Base-by-base conservation (phyloP, 2,113 vertebrate species). In the Amphilophus citrinellus region DNA sequence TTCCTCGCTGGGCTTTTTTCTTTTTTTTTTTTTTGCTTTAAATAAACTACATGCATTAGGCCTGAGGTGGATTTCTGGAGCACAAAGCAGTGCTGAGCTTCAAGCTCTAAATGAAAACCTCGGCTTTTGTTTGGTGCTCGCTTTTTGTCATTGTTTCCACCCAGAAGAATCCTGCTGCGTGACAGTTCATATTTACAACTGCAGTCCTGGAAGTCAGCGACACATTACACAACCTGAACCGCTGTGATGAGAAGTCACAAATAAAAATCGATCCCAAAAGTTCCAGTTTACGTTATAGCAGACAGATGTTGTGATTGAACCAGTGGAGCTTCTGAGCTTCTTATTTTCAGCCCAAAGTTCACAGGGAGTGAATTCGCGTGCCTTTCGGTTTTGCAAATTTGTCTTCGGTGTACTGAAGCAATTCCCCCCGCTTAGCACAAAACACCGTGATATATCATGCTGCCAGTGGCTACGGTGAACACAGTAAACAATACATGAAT, bases 401-500 rank as follows among this genome's bases (percentile, higher is more conserved):
- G 17, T 20, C 50, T 56, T 20, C 61, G 76, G 73, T 89, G 10
- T 83, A 89, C 77, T 6, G 62, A 8, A 84, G 86, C 88, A 85
- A 18, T 62, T 58, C 22, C 20, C 20, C 37, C 81, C 50, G 15
- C 60, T 20, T 9, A 20, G 65, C 61, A 63, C 63, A 79, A 77
- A 71, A 76, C 76, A 42, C 65, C 7, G 9, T 6, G 61, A 83
- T 89, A 44, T 53, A 77, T 90, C 30, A 75, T 7, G 5, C 81
- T 82, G 77, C 84, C 84, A 39, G 20, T 30, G 76, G 35, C 80
- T 82, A 8, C 47, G 27, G 15, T 24, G 50, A 80, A 58, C 17
- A 81, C 44, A 77, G 77, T 77, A 68, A 84, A 89, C 84, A 86
- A 90, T 59, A 47, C 60, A 85, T n/a, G 39, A 68, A 90, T 86